A percentile compares a stretch with the other conserved stretches of the same genome.
These are phyloP conservation scores for Mellivora capensis DNA, from an alignment of 2,113 vertebrate species.

Conservation along the genomic window DNA sequence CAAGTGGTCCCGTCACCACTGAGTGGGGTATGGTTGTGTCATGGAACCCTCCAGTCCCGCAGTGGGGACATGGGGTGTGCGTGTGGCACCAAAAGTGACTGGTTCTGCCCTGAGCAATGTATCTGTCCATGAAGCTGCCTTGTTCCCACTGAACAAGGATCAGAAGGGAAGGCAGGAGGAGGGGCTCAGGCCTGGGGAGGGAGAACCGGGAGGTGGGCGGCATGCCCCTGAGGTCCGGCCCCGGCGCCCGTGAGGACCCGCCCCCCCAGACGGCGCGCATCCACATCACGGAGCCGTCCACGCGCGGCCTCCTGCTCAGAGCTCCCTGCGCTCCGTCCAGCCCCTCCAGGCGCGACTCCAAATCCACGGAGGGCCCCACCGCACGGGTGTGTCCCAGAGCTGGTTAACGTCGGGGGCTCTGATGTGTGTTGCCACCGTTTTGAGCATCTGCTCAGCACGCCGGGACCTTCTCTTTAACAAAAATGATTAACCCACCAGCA, in stretches of 20 bases:
- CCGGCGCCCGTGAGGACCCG: neutral
- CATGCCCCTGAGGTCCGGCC: fast-evolving
- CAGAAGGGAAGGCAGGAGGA: neutral
- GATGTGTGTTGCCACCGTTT: too few species aligned
- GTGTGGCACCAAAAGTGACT: fast-evolving
- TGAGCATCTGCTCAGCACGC: neutral
- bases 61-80: neutral
- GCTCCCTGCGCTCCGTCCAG: fast-evolving
- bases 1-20: fast-evolving
- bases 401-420: neutral
- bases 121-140: fast-evolving
- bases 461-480: neutral
- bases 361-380: neutral
- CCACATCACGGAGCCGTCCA: neutral
- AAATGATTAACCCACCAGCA: neutral
- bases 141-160: neutral
- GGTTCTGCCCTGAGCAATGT: too few species aligned
- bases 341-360: neutral
- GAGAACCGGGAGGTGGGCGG: too few species aligned
- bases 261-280: fast-evolving
- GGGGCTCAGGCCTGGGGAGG: neutral
- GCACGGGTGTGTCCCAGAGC: neutral
- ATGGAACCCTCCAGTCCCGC: neutral
- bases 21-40: neutral
- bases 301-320: neutral